A percentile compares a stretch with the other conserved stretches of the same genome.
phyloP scores from a whole-genome alignment of 2,113 vertebrate species.

The Calcarius ornatus region DNA sequence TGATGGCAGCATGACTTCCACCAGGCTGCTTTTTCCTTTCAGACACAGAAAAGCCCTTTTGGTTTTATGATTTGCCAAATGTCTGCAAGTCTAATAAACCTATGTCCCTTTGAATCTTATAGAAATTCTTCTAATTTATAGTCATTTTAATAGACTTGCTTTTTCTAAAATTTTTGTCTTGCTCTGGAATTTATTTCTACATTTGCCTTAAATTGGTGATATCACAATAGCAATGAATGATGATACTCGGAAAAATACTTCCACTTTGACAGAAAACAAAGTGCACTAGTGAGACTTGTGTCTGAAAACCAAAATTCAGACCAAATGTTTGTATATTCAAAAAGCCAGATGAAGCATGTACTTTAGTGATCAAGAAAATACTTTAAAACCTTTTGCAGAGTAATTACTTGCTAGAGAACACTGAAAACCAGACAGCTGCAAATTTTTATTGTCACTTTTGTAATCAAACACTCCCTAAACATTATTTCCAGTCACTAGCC shows the following conservation, averaged over 20 bases:
- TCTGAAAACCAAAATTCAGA: not conserved
- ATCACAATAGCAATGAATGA: not conserved
- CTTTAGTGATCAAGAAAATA: not conserved
- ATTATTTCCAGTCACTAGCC: not conserved
- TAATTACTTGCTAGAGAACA: not conserved
- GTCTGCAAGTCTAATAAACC: not conserved
- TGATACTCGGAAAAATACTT: not conserved
- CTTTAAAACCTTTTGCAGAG: not conserved
- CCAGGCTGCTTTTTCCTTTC: not conserved
- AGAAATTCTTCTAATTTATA: not conserved
- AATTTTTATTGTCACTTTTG: not conserved
- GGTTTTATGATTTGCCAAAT: not conserved
- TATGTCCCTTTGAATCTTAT: not conserved
- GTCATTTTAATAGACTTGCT: not conserved
- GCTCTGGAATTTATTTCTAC: not conserved
- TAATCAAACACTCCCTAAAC: not conserved
- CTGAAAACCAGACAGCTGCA: not conserved
- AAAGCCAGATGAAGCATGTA: not conserved
- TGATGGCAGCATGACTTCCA: not conserved
- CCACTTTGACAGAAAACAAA: not conserved
- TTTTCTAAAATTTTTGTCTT: not conserved
- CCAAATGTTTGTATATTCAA: not conserved
- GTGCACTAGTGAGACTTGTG: not conserved
- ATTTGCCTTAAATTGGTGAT: not conserved
- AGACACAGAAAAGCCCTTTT: not conserved